Conservation (phyloP, 2,888 invertebrate genomes). For the Tetramorium bicarinatum region DNA sequence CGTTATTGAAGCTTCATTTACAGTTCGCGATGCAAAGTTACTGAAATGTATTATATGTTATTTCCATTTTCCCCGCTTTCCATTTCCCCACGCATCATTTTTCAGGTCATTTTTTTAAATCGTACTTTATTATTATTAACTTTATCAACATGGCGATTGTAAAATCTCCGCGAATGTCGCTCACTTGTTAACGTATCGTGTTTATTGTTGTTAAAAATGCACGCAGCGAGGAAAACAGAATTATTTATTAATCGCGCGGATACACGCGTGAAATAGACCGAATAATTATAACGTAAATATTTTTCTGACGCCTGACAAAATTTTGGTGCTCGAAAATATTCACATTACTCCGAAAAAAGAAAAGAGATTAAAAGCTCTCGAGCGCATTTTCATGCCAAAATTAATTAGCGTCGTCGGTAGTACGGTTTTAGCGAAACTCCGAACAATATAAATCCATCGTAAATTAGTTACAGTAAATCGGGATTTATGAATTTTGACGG, state of each 20-base stretch:
- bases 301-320: not conserved
- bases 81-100: not conserved
- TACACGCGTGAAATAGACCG: conserved; percentile 17
- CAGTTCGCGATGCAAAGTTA: conserved; percentile 22
- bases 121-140: conserved; percentile 49
- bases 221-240: conserved; percentile 23
- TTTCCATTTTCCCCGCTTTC: conserved; percentile 28
- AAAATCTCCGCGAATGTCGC: conserved; percentile 7
- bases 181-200: conserved; percentile 5
- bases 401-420: conserved; percentile 30
- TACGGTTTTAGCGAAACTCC: conserved; percentile 16
- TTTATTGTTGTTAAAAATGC: conserved; percentile 49
- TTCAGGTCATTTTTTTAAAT: conserved; percentile 23
- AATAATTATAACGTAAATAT: conserved; percentile 31
- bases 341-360: not conserved
- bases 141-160: conserved; percentile 46
- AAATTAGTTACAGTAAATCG: conserved; percentile 42
- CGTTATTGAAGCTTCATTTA: conserved; percentile 48
- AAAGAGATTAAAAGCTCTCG: conserved; percentile 2
- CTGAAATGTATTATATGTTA: conserved; percentile 15
- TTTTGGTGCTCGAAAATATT: not conserved
- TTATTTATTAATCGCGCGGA: conserved; percentile 49
- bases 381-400: conserved; percentile 10
- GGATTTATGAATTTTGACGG: conserved; percentile 37
- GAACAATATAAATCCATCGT: conserved; percentile 44